Evolutionary conservation across 1,140 invertebrate genomes (phyloP).

Genomic region (Diachasma alloeum): DNA sequence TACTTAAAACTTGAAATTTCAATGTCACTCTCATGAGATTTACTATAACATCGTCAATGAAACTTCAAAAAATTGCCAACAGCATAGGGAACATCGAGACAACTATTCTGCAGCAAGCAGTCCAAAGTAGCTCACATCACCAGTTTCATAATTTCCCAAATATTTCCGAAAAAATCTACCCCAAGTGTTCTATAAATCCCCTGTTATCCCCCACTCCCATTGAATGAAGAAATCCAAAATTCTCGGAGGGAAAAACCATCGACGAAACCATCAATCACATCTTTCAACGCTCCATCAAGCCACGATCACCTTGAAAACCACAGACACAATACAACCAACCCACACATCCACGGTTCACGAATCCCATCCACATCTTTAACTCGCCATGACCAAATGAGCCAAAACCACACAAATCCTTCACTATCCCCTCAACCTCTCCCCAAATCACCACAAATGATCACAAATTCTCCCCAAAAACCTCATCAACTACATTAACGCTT

Average conservation of each 20-base stretch:
- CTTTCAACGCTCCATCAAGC: not conserved
- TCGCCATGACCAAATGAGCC: not conserved
- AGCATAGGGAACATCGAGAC: too few species aligned
- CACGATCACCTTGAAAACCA: not conserved
- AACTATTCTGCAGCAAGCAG: too few species aligned
- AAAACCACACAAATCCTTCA: not conserved
- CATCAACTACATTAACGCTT: constrained; percentile 40
- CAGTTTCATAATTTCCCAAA: too few species aligned
- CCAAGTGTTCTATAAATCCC: not conserved
- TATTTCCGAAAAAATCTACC: too few species aligned
- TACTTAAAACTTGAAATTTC: too few species aligned
- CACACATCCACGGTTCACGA: not conserved
- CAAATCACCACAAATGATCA: not conserved
- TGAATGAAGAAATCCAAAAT: not conserved
- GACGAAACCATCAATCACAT: not conserved
- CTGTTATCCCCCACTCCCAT: not conserved
- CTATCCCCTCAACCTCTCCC: not conserved
- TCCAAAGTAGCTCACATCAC: too few species aligned
- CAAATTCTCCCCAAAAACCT: not conserved
- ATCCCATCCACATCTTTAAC: not conserved
- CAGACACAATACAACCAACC: not conserved
- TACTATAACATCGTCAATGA: too few species aligned
- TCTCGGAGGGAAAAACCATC: not conserved
- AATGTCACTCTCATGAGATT: too few species aligned
- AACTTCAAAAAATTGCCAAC: too few species aligned